Evolutionary conservation across 2,113 vertebrate genomes (phyloP).

Genomic region (Cyanistes caeruleus): DNA sequence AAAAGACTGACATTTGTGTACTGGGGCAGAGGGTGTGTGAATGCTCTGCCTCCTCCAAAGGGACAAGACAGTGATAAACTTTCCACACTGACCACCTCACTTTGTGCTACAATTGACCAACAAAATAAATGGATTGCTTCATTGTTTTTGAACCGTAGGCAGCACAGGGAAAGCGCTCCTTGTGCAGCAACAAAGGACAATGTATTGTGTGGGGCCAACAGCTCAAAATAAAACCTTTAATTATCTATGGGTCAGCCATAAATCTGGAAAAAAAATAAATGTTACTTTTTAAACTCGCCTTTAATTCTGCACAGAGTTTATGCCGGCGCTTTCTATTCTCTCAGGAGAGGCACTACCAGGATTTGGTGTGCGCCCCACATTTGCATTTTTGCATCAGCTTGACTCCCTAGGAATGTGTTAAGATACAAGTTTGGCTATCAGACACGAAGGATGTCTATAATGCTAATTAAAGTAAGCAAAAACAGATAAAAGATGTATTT

Average conservation of each 20-base stretch:
- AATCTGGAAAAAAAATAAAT: slow-evolving; percentile 71
- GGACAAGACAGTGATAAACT: slow-evolving; percentile 90
- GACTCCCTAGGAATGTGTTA: not conserved
- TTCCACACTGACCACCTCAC: slow-evolving; percentile 81
- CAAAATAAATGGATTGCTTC: slow-evolving; percentile 87
- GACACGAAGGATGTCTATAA: not conserved
- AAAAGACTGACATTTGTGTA: slow-evolving; percentile 76
- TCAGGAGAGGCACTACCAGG: not conserved
- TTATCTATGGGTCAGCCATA: slow-evolving; percentile 82
- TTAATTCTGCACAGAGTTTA: slow-evolving; percentile 32
- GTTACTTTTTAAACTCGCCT: slow-evolving; percentile 58
- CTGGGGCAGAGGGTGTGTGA: slow-evolving; percentile 79
- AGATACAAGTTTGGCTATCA: slow-evolving; percentile 1
- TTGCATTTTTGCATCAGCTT: slow-evolving; percentile 2
- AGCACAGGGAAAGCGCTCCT: slow-evolving; percentile 77
- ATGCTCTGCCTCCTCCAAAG: slow-evolving; percentile 81
- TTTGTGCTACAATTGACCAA: slow-evolving; percentile 78
- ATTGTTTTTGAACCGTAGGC: slow-evolving; percentile 80
- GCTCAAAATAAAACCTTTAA: slow-evolving; percentile 83
- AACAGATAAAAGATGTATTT: not conserved
- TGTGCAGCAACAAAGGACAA: slow-evolving; percentile 79
- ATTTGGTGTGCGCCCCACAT: not conserved
- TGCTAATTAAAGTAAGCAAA: slow-evolving; percentile 4
- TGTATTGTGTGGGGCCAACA: slow-evolving; percentile 76
- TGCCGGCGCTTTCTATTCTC: not conserved